A percentile compares a stretch with the other conserved stretches of the same genome.
Conservation (phyloP, 2,797 vertebrate species). For the Myioborus miniatus region DNA sequence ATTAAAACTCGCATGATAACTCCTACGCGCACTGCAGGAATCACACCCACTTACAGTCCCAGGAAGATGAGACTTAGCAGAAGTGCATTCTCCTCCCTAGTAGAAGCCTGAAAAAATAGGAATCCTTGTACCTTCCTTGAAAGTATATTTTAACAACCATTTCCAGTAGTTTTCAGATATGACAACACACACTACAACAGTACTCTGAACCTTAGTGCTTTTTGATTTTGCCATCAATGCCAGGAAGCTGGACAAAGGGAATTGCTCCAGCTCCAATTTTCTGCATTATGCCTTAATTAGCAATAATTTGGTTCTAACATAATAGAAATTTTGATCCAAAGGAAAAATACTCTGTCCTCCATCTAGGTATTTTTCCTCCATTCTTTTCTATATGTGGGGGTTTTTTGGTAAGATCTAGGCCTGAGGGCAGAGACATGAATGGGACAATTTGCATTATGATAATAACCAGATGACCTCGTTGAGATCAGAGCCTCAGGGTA, state of each 20-base stretch:
- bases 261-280: background rate
- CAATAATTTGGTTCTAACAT: background rate
- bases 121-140: background rate
- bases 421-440: background rate
- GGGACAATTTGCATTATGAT: background rate
- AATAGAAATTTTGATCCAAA: background rate
- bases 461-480: background rate
- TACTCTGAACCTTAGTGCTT: background rate
- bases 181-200: background rate
- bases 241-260: background rate
- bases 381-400: background rate
- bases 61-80: background rate
- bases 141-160: background rate
- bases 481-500: background rate
- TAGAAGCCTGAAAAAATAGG: background rate
- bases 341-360: background rate
- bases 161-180: background rate
- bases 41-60: background rate
- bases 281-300: background rate
- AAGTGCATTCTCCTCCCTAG: background rate
- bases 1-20: background rate
- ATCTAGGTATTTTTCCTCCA: background rate
- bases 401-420: background rate
- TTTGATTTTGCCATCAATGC: background rate
- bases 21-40: background rate